phyloP scores from a whole-genome alignment of 2,888 invertebrate genomes.

The Drosophila vallismaia region DNA sequence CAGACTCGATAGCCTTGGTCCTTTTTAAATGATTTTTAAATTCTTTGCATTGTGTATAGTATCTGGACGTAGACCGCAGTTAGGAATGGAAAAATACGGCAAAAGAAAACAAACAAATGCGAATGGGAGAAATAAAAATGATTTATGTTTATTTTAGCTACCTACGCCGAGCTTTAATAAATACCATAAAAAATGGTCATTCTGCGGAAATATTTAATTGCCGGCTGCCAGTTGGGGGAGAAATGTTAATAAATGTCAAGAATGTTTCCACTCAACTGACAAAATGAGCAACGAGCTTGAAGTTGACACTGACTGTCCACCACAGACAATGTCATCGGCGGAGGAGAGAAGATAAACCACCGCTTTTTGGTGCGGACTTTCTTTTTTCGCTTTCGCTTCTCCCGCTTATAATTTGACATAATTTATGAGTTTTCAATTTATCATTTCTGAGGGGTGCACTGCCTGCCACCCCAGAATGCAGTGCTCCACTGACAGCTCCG shows the following conservation, averaged over 20 bases:
- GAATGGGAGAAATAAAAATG: conserved; percentile 43
- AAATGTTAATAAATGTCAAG: conserved; percentile 77
- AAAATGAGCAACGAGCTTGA: conserved; percentile 61
- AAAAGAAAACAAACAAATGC: conserved; percentile 19
- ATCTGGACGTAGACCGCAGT: conserved; percentile 20
- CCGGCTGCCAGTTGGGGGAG: conserved; percentile 24
- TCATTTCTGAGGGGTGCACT: conserved; percentile 50
- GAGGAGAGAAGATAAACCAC: conserved; percentile 13
- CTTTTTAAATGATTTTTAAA: conserved; percentile 49
- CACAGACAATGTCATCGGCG: conserved; percentile 40
- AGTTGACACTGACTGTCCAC: conserved; percentile 47
- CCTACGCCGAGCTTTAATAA: conserved; percentile 54
- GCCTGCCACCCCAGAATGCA: neutral
- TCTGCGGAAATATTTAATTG: conserved; percentile 57
- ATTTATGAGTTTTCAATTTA: conserved; percentile 76
- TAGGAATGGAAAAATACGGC: conserved; percentile 27
- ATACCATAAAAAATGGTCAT: conserved; percentile 40
- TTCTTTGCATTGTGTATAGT: conserved; percentile 18
- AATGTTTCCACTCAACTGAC: conserved; percentile 62
- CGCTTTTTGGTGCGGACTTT: conserved; percentile 1
- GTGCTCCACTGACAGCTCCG: conserved; percentile 7
- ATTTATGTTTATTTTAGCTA: conserved; percentile 62
- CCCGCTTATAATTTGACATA: conserved; percentile 60
- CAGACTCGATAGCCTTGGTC: neutral
- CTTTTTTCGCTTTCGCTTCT: conserved; percentile 8